Evolutionary conservation across 37 sponge, comb jelly and placozoan genomes (phyloP).

Genomic region (Ianthella basta): DNA sequence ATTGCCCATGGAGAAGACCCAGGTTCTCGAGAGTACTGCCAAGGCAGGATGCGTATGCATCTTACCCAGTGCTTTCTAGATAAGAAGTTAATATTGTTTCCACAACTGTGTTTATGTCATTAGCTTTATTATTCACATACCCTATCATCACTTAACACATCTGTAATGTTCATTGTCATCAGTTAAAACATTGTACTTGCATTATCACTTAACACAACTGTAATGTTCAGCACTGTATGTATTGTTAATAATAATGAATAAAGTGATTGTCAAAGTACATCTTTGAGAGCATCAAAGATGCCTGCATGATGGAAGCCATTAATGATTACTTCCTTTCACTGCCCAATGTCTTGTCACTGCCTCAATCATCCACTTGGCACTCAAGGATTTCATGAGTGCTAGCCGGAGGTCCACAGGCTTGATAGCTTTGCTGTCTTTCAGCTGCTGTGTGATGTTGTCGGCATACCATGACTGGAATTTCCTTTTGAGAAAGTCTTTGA

Average conservation of each 20-base stretch:
- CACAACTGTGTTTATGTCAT: background rate
- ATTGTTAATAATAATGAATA: background rate
- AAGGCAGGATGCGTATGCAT: background rate
- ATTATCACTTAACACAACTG: too few relatives aligned
- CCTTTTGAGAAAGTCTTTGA: background rate
- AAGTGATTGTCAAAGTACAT: background rate
- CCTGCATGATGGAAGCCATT: constrained; percentile 26
- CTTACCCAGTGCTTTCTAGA: background rate
- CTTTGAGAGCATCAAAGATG: background rate
- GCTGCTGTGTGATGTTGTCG: constrained; percentile 7
- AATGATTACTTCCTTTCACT: background rate
- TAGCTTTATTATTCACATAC: too few relatives aligned
- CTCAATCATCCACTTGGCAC: constrained; percentile 25
- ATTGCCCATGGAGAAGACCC: background rate
- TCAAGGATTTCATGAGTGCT: background rate
- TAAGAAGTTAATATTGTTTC: constrained; percentile 5
- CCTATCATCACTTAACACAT: too few relatives aligned
- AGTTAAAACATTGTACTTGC: too few relatives aligned
- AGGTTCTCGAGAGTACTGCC: background rate
- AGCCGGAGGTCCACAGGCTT: background rate
- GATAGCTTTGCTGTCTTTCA: background rate
- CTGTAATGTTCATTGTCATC: too few relatives aligned
- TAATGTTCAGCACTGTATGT: too few relatives aligned
- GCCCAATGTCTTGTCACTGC: background rate
- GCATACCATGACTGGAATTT: constrained; percentile 34